Conservation (phyloP, 2,113 vertebrate species). For the Desmodus rotundus region DNA sequence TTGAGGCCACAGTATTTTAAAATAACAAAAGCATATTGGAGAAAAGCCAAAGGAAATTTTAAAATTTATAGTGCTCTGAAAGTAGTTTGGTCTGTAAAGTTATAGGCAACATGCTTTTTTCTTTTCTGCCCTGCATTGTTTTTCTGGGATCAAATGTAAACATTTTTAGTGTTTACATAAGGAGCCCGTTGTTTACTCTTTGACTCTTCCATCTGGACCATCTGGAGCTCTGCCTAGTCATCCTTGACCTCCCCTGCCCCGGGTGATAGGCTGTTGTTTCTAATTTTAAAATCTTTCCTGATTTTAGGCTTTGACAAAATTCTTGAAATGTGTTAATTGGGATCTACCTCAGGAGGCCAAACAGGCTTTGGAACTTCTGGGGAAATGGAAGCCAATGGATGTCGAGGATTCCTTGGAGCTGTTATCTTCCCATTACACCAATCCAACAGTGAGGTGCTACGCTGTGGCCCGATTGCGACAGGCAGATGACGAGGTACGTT, state of each 20-base stretch:
- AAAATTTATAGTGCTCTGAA: not conserved
- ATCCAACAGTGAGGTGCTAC: constrained; percentile 94
- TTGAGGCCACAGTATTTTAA: not conserved
- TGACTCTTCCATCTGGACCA: not conserved
- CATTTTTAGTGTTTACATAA: not conserved
- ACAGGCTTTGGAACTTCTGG: constrained; percentile 94
- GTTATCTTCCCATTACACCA: constrained; percentile 94
- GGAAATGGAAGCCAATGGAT: constrained; percentile 98
- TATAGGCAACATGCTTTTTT: not conserved
- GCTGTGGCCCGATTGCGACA: constrained; percentile 94
- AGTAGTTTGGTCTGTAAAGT: not conserved
- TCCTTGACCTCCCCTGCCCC: not conserved
- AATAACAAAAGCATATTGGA: not conserved
- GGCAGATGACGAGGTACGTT: constrained; percentile 94
- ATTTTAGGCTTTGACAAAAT: constrained; percentile 94
- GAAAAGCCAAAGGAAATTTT: not conserved
- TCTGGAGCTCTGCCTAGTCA: not conserved
- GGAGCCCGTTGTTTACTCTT: not conserved
- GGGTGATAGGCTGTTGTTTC: not conserved
- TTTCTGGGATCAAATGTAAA: not conserved
- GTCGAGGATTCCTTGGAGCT: constrained; percentile 98
- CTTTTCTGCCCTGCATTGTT: not conserved
- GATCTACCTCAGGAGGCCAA: constrained; percentile 96
- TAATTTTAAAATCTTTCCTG: not conserved
- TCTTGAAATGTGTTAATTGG: constrained; percentile 99